phyloP scores from a whole-genome alignment of 2,888 invertebrate species.

The Hyposoter dolosus region DNA sequence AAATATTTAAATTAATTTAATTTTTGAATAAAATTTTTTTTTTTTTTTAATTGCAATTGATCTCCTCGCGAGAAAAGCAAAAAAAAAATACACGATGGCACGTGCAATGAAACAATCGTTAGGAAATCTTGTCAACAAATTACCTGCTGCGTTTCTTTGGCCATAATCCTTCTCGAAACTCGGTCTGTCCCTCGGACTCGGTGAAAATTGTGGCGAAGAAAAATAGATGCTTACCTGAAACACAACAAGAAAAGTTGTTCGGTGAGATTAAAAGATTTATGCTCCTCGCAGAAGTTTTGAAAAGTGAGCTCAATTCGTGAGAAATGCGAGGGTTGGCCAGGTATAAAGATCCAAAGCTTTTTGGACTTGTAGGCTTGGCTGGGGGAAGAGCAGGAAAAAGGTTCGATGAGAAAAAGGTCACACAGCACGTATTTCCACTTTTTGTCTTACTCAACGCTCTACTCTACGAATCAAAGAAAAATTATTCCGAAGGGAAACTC shows the following conservation, averaged over 20 bases:
- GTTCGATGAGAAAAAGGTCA: conserved; percentile 6
- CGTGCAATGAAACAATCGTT: neutral
- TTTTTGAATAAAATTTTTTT: neutral
- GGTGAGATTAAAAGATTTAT: conserved; percentile 38
- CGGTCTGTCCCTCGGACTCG: neutral
- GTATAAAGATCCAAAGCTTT: neutral
- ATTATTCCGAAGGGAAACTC: neutral
- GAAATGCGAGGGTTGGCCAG: neutral
- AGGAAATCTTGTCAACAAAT: neutral
- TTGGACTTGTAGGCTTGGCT: neutral
- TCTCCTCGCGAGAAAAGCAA: no score
- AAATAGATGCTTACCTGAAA: conserved; percentile 63
- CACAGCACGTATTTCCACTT: neutral
- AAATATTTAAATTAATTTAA: neutral
- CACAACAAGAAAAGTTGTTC: conserved; percentile 42
- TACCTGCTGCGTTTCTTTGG: neutral
- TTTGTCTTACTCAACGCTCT: neutral
- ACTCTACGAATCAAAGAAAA: neutral
- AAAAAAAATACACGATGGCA: neutral
- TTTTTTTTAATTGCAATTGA: neutral
- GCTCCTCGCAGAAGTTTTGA: neutral
- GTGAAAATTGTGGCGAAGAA: neutral
- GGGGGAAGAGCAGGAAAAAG: neutral
- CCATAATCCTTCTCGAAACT: neutral
- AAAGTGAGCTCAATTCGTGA: conserved; percentile 1